phyloP scores from a whole-genome alignment of 2,797 vertebrate genomes.

The Enteromius afrohamiltoni region DNA sequence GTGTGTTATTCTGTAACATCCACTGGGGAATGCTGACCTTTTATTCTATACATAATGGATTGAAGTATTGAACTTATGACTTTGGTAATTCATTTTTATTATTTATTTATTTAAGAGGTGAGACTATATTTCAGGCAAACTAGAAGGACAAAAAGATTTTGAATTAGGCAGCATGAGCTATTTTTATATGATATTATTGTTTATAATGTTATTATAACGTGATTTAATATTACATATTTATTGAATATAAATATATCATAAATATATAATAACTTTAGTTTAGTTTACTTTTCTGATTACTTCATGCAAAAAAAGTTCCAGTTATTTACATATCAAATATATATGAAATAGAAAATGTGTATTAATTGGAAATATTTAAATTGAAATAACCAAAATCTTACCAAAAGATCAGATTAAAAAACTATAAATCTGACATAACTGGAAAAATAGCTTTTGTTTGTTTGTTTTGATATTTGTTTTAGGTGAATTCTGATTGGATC shows the following conservation, averaged over 20 bases:
- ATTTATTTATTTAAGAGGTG: slow-evolving; percentile 19
- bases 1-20: slow-evolving; percentile 51
- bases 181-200: neutral
- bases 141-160: slow-evolving; percentile 30
- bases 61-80: slow-evolving; percentile 53
- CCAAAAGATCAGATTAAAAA: neutral
- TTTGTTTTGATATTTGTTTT: too few species aligned
- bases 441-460: neutral
- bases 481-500: neutral
- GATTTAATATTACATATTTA: neutral
- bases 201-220: too few species aligned
- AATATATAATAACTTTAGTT: neutral
- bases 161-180: neutral
- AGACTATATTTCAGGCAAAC: slow-evolving; percentile 37
- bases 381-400: too few species aligned
- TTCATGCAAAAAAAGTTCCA: neutral
- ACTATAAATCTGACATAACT: neutral
- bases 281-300: too few species aligned
- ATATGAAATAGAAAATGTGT: neutral
- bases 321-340: neutral
- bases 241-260: neutral
- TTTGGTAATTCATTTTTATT: slow-evolving; percentile 53
- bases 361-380: neutral
- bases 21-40: slow-evolving; percentile 51
- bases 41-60: slow-evolving; percentile 48